Evolutionary conservation across 2,888 invertebrate species (phyloP).

Genomic region (Synergus laeviventris): DNA sequence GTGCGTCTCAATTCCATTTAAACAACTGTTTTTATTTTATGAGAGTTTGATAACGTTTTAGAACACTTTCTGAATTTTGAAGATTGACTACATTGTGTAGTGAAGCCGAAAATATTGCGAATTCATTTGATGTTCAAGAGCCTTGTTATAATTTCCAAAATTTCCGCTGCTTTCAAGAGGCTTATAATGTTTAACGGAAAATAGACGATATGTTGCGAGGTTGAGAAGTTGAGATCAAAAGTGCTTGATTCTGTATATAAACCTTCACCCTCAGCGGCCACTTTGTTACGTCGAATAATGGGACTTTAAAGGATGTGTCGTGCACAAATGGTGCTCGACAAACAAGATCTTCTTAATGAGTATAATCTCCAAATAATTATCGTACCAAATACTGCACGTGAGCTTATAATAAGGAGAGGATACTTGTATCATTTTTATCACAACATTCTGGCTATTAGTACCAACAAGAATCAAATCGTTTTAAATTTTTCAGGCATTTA

Average conservation of each 20-base stretch:
- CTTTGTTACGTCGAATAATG: constrained; percentile 37
- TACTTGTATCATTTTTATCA: too few relatives aligned
- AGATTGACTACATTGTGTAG: background rate
- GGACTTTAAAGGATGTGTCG: constrained; percentile 39
- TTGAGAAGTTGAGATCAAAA: constrained; percentile 37
- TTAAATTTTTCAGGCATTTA: too few relatives aligned
- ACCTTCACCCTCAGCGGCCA: constrained; percentile 23
- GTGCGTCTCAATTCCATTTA: background rate
- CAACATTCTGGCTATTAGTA: too few relatives aligned
- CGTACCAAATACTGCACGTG: background rate
- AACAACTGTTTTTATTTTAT: too few relatives aligned
- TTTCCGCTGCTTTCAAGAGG: background rate
- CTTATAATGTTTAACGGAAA: constrained; percentile 5
- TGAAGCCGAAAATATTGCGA: background rate
- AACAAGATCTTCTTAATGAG: constrained; percentile 40
- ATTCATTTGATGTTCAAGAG: background rate
- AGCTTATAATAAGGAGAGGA: background rate
- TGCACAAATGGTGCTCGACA: constrained; percentile 31
- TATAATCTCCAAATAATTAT: constrained; percentile 39
- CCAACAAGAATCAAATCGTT: too few relatives aligned
- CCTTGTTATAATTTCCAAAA: background rate
- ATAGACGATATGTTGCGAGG: constrained; percentile 27
- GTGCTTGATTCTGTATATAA: constrained; percentile 36
- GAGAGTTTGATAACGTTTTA: background rate
- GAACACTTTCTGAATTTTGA: background rate